Percentiles rank a stretch among this genome's conserved stretches.
These are phyloP conservation scores for Dipus sagitta DNA, from an alignment of 2,797 vertebrate species.

Conservation along the genomic window DNA sequence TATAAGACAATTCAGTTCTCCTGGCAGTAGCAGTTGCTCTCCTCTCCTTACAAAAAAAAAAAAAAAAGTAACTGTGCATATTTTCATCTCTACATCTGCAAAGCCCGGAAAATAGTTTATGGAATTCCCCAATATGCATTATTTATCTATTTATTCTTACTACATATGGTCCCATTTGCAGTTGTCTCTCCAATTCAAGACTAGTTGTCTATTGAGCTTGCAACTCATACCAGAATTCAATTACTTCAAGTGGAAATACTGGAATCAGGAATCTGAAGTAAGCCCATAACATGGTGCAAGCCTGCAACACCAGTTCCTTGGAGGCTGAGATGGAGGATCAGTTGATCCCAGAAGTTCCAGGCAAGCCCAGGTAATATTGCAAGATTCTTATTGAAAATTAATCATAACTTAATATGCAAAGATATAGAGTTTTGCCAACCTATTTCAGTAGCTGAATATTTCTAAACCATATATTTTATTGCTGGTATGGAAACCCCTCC, in stretches of 20 bases:
- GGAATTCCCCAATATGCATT: background rate
- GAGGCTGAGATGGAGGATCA: background rate
- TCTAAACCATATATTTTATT: background rate
- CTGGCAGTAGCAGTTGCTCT: no score
- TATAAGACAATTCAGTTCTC: no score
- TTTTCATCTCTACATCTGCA: background rate
- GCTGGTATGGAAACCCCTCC: background rate
- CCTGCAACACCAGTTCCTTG: no score
- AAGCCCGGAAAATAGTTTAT: background rate
- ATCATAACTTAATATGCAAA: conserved; percentile 11
- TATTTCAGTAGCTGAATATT: background rate
- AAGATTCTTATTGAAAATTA: background rate
- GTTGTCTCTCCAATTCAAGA: background rate
- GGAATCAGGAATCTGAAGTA: conserved; percentile 32
- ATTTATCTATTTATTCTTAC: background rate
- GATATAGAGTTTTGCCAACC: background rate
- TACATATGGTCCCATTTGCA: background rate
- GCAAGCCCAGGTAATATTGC: background rate
- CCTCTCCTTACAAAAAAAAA: background rate
- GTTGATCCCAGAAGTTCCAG: background rate
- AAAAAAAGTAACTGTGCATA: background rate
- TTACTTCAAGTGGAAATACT: background rate
- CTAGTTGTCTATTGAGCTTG: background rate
- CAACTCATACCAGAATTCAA: background rate
- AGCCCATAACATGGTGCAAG: background rate